Evolutionary conservation across 2,113 vertebrate genomes (phyloP).

Genomic region (Mesocricetus auratus): DNA sequence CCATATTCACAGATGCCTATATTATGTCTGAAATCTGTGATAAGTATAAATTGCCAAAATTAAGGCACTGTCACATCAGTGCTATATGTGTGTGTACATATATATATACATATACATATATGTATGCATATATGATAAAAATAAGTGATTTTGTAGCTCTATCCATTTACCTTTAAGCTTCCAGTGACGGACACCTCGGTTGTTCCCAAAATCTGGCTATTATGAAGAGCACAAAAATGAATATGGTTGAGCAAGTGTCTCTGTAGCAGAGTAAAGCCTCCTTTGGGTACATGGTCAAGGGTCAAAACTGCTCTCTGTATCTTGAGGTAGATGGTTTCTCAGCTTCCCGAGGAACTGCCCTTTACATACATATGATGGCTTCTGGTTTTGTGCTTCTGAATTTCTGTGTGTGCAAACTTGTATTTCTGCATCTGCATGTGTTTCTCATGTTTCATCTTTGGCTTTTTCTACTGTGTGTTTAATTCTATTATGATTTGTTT

Average conservation of each 20-base stretch:
- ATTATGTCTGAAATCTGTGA: background rate
- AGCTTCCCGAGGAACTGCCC: too few species aligned
- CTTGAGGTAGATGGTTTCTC: too few species aligned
- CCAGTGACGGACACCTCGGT: background rate
- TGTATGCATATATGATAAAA: background rate
- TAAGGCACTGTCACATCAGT: background rate
- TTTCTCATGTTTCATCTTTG: background rate
- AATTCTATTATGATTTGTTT: background rate
- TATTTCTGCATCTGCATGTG: background rate
- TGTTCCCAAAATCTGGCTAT: background rate
- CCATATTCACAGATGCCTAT: background rate
- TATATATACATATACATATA: too few species aligned
- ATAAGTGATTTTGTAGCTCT: background rate
- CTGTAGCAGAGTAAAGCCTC: background rate
- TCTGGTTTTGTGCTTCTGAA: background rate
- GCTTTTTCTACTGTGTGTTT: background rate
- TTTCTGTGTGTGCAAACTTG: background rate
- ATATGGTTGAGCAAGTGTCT: background rate
- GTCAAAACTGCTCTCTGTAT: background rate
- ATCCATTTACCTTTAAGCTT: background rate
- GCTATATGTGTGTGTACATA: too few species aligned
- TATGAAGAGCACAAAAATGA: background rate
- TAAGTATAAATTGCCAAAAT: background rate
- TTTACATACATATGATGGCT: background rate
- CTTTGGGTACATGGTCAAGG: background rate